Evolutionary conservation across 1,140 invertebrate genomes (phyloP).

Genomic region (Tribolium madens): DNA sequence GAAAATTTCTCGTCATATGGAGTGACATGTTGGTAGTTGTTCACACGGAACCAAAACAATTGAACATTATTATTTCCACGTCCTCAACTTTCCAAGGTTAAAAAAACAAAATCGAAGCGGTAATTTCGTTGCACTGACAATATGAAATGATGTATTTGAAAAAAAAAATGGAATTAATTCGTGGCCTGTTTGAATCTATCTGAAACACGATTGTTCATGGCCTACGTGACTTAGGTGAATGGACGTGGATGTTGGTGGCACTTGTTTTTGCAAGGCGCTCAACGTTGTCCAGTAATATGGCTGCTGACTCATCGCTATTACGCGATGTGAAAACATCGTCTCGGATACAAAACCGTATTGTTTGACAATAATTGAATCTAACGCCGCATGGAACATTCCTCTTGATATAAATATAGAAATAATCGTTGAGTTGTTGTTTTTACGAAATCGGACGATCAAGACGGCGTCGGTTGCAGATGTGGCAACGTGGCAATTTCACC

Average conservation of each 20-base stretch:
- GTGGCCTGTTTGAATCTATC: slow-evolving; percentile 4
- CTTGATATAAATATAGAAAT: slow-evolving; percentile 20
- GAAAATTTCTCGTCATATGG: no score
- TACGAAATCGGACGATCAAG: background rate
- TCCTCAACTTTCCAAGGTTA: slow-evolving; percentile 28
- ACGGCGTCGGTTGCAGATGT: background rate
- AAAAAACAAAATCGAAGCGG: slow-evolving; percentile 32
- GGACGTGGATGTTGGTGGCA: slow-evolving; percentile 46
- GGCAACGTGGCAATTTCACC: background rate
- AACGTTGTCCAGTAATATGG: slow-evolving; percentile 43
- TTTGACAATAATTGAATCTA: slow-evolving; percentile 33
- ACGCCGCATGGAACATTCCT: slow-evolving; percentile 20
- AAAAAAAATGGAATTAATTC: slow-evolving; percentile 16
- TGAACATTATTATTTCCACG: slow-evolving; percentile 23
- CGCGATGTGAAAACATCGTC: slow-evolving; percentile 50
- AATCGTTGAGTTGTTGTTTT: background rate
- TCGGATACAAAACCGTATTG: slow-evolving; percentile 25
- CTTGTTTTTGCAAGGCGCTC: slow-evolving; percentile 46
- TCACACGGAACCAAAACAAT: slow-evolving; percentile 23
- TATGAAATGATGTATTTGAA: background rate
- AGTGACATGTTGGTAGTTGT: slow-evolving; percentile 11
- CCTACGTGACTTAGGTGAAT: slow-evolving; percentile 49
- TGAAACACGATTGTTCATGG: slow-evolving; percentile 45
- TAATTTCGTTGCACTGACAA: slow-evolving; percentile 12
- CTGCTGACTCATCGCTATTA: slow-evolving; percentile 55